Evolutionary conservation across 2,888 invertebrate genomes (phyloP), one percentile per base, ranked within the genome.

Genomic region (Mechanitis mazaeus): DNA sequence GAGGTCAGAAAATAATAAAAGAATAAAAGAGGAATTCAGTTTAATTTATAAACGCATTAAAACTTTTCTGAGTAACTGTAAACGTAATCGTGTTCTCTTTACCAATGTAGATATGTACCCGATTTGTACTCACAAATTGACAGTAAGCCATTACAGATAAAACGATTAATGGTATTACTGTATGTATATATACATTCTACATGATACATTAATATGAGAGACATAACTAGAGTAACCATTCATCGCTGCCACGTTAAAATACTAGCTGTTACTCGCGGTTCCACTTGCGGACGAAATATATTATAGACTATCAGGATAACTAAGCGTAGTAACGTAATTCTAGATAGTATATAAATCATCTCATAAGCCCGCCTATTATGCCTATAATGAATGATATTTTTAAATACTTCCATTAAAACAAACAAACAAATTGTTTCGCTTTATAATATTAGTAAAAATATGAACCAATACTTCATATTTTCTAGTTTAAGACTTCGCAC

Each of bases 81-180:
- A 61, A 28, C 54, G 54, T 60, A 63, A 38, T 38, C 35, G 46
- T 31, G 53, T 31, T 33, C 38, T 33, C 42, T 57, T 31, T 58
- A 61, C 59, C 55, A 64, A 60, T 58, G 38, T n/a, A 61, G 64
- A 66, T 66, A 64, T 45, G 47, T 57, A 47, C 33, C 47, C 59
- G 59, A 60, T 64, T 61, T 60, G 58, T 61, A 58, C 58, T 50
- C 56, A 58, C 66, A 69, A 69, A 70, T 65, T 67, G 69, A 69
- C 70, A 69, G 68, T 55, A 55, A 60, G 59, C 64, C 63, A 65
- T 69, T 69, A 62, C 55, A 69, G 70, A 70, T 70, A 70, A 69
- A 64, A 60, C 58, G 67, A 70, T 65, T 64, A 70, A 70, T 69
- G 68, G 67, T 64, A 67, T 65, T 64, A 65, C 68, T 63, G 56